A percentile compares a stretch with the other conserved stretches of the same genome.
These are phyloP conservation scores for Piliocolobus tephrosceles DNA, from an alignment of 2,113 vertebrate genomes.

Conservation along the genomic window DNA sequence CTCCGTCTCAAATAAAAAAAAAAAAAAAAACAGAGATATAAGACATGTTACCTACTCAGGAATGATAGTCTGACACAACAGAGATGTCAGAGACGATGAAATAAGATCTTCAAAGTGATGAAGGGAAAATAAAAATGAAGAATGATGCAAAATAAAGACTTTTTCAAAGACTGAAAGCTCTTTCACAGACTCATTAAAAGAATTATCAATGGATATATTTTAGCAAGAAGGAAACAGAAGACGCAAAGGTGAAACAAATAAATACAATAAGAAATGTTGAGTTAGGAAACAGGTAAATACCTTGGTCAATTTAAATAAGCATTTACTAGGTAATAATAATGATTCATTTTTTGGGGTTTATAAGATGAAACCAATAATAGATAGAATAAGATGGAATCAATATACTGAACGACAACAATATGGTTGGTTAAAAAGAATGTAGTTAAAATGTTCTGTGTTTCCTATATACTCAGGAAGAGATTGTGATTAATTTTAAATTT, in stretches of 20 bases:
- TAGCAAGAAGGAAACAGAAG: not conserved
- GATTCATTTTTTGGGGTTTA: constrained; percentile 5
- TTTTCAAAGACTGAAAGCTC: not conserved
- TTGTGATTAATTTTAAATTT: constrained; percentile 33
- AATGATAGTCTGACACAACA: not conserved
- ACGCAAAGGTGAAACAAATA: not conserved
- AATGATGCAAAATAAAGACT: not conserved
- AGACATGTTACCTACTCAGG: not conserved
- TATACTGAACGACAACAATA: not conserved
- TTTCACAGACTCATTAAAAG: not conserved
- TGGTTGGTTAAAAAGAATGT: not conserved
- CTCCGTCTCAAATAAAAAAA: too few relatives aligned
- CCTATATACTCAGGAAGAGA: not conserved
- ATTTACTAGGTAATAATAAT: constrained; percentile 13
- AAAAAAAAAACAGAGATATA: not conserved
- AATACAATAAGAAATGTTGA: not conserved
- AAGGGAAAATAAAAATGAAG: constrained; percentile 7
- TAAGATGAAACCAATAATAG: not conserved
- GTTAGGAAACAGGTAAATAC: not conserved
- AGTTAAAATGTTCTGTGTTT: constrained; percentile 13
- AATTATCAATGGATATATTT: not conserved
- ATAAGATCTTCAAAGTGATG: not conserved
- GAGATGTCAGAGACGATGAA: not conserved
- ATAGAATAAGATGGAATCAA: not conserved
- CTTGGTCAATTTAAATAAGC: constrained; percentile 16